A percentile compares a stretch with the other conserved stretches of the same genome.
Evolutionary conservation across 2,113 vertebrate species (phyloP).

Genomic region (Corythoichthys haematopterus): DNA sequence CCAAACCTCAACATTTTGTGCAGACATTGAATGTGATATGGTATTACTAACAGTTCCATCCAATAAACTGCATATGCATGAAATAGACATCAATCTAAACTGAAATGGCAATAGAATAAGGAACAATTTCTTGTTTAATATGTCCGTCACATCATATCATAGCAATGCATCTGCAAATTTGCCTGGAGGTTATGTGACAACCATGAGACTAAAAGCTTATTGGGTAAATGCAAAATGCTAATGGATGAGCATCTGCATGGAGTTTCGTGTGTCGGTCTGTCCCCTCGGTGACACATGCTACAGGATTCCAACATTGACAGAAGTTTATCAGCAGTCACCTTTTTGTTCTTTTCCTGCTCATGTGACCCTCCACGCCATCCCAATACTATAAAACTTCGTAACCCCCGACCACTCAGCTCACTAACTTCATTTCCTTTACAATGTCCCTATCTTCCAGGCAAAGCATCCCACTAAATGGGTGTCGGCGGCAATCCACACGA

Average conservation of each 20-base stretch:
- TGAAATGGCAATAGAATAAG: too few species aligned
- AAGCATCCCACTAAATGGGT: conserved; percentile 50
- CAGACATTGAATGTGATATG: too few species aligned
- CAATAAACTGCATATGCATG: too few species aligned
- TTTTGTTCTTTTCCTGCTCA: conserved; percentile 63
- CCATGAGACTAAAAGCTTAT: not conserved
- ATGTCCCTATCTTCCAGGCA: conserved; percentile 47
- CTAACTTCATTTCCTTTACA: conserved; percentile 75
- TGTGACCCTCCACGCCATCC: conserved; percentile 47
- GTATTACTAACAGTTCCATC: too few species aligned
- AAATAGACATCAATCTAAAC: too few species aligned
- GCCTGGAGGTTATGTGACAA: not conserved
- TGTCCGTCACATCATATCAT: not conserved
- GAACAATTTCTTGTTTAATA: too few species aligned
- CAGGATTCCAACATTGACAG: conserved; percentile 43
- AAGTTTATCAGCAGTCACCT: conserved; percentile 42
- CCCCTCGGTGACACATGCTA: conserved; percentile 28
- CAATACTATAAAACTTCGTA: not conserved
- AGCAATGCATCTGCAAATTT: not conserved
- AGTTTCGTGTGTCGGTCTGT: conserved; percentile 15
- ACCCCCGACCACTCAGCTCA: conserved; percentile 66
- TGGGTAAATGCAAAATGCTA: not conserved
- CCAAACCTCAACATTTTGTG: too few species aligned
- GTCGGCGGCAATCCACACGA: conserved; percentile 56
- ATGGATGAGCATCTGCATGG: not conserved